A percentile compares a stretch with the other conserved stretches of the same genome.
These are phyloP conservation scores for Somateria mollissima DNA, from an alignment of 2,797 vertebrate species.

Conservation along the genomic window DNA sequence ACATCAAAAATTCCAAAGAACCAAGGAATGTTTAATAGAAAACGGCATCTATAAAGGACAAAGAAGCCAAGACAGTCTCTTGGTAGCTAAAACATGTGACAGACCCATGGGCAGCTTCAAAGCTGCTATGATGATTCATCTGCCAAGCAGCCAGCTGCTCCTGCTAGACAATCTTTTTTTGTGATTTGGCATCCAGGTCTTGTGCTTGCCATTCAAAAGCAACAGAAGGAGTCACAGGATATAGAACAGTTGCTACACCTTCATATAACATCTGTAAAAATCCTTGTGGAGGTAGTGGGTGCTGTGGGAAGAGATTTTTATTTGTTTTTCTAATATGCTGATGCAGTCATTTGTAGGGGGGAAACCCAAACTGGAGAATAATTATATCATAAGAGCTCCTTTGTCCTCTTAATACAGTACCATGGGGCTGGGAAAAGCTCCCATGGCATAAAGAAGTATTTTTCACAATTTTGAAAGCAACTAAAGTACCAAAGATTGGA, in stretches of 20 bases:
- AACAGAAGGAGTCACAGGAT: constrained; percentile 33
- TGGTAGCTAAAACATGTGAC: constrained; percentile 63
- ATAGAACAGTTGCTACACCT: not conserved
- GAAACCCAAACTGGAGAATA: not conserved
- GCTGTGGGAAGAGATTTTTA: not conserved
- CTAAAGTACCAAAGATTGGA: not conserved
- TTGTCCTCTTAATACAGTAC: not conserved
- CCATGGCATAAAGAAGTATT: not conserved
- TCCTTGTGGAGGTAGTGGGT: not conserved
- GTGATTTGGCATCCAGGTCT: constrained; percentile 61
- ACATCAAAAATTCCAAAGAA: constrained; percentile 30
- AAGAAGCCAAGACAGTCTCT: constrained; percentile 65
- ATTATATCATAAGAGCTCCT: not conserved
- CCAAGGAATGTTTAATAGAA: constrained; percentile 49
- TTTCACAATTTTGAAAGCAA: not conserved
- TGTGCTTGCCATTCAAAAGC: constrained; percentile 38
- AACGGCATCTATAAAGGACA: constrained; percentile 66
- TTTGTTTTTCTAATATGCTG: not conserved
- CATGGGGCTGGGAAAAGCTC: not conserved
- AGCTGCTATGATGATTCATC: constrained; percentile 62
- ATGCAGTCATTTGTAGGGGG: not conserved
- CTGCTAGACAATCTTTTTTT: constrained; percentile 69
- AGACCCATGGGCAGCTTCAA: constrained; percentile 76
- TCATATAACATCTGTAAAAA: not conserved
- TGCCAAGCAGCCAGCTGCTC: constrained; percentile 78